Conservation (phyloP, 2,113 vertebrate species). For the Hucho hucho region DNA sequence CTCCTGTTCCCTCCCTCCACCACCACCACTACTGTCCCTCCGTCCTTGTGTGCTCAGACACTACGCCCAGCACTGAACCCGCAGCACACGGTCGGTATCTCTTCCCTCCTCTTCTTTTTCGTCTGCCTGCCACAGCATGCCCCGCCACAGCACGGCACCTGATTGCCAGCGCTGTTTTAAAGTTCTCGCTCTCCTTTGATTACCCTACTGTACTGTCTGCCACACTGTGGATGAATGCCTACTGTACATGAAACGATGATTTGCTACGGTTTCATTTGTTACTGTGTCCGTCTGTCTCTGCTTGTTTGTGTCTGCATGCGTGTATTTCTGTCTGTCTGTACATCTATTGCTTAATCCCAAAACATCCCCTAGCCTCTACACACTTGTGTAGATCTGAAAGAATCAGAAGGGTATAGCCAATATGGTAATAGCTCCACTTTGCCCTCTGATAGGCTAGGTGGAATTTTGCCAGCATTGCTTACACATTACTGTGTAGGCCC, state of each 20-base stretch:
- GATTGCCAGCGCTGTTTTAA: constrained; percentile 14
- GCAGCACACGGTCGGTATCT: constrained; percentile 82
- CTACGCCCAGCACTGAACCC: constrained; percentile 78
- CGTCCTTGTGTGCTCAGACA: constrained; percentile 76
- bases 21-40: constrained; percentile 67
- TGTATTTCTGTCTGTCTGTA: no score
- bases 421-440: no score
- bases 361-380: no score
- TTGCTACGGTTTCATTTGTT: not conserved
- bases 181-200: not conserved
- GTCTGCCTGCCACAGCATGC: constrained; percentile 31
- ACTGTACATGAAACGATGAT: not conserved
- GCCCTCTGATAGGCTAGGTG: no score
- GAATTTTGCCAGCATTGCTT: no score
- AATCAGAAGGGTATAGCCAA: no score
- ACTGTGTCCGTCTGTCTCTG: not conserved
- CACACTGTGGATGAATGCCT: not conserved
- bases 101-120: constrained; percentile 40
- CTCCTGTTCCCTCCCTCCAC: constrained; percentile 31
- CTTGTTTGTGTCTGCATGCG: no score
- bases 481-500: no score
- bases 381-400: no score
- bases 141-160: constrained; percentile 28
- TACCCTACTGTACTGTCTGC: not conserved
- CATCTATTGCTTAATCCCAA: no score